Base-by-base conservation (phyloP, 2,888 invertebrate genomes). In the Erebia epiphron region DNA sequence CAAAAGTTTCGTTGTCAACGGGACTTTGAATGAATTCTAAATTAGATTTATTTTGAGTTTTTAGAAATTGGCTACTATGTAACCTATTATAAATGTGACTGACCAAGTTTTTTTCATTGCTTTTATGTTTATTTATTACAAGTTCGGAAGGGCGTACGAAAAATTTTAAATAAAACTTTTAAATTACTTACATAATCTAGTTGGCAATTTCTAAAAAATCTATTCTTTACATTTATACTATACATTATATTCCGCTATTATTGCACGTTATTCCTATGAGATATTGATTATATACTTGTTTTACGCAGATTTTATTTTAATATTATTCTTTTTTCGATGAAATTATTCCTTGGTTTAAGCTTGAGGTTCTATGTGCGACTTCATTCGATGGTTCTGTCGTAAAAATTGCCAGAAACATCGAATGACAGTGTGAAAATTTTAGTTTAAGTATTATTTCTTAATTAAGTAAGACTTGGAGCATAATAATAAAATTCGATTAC, bases 1-100 rank as follows among this genome's bases (percentile, higher is more conserved):
- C 0, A 90, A 90, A 74, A 92, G 84, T 75, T 92, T 92, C 76
- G 85, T 92, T 67, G 90, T 91, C 67, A 89, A 87, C 74, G 88
- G 87, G 70, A 79, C 84, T 4, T 62, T 79, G 11, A 89, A 81
- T 75, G 84, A 88, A 72, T 82, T 80, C 71, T 89, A 85, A 79
- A 75, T 75, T 76, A 57, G 60, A 62, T 67, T 65, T 54, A 35
- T 67, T 70, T 72, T 35, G 46, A 46, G 21, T 52, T 66, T 66
- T 43, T 73, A 49, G 62, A 62, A 62, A 62, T 65, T 65, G 41
- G 43, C 54, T 64, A 63, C 50, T 61, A 43, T 61, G 61, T 61
- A 46, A 61, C 61, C 60, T 57, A 35, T 3, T 21, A 41, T 41
- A 10, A 41, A n/a, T 16, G 16, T 18, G 16, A 18, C 16, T 16